phyloP scores from a whole-genome alignment of 2,113 vertebrate genomes.

The Oncorhynchus clarkii region DNA sequence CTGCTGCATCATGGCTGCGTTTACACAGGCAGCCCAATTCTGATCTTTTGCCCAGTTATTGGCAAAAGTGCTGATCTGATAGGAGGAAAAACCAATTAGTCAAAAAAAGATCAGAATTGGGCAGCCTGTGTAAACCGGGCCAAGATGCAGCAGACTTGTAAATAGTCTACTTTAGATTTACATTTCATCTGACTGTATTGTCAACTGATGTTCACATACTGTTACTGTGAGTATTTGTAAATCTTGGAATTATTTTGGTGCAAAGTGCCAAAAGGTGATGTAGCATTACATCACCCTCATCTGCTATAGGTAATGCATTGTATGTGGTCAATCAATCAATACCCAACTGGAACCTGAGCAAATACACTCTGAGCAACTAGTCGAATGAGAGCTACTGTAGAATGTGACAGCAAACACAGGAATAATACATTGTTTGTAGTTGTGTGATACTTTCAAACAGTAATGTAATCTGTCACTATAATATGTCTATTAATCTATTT shows the following conservation, averaged over 20 bases:
- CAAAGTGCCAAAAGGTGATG: neutral
- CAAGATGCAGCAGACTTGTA: neutral
- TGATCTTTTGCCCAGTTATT: too few species aligned
- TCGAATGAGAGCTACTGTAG: neutral
- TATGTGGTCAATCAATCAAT: too few species aligned
- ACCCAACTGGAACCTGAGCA: too few species aligned
- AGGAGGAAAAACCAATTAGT: too few species aligned
- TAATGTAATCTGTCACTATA: neutral
- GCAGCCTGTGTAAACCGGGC: too few species aligned
- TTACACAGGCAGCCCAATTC: too few species aligned
- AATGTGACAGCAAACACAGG: neutral
- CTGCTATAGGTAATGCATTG: neutral
- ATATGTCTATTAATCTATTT: neutral
- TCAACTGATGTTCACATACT: neutral
- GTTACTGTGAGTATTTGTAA: neutral
- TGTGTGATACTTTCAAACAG: neutral
- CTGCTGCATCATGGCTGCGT: neutral
- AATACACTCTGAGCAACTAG: too few species aligned
- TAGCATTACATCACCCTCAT: neutral
- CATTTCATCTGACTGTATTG: too few species aligned
- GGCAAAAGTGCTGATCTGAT: neutral
- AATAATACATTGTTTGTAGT: neutral
- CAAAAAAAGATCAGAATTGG: too few species aligned
- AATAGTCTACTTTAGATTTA: neutral
- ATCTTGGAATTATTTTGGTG: neutral